These are phyloP conservation scores for Danio aesculapii DNA, from an alignment of 2,797 vertebrate species.

Conservation along the genomic window DNA sequence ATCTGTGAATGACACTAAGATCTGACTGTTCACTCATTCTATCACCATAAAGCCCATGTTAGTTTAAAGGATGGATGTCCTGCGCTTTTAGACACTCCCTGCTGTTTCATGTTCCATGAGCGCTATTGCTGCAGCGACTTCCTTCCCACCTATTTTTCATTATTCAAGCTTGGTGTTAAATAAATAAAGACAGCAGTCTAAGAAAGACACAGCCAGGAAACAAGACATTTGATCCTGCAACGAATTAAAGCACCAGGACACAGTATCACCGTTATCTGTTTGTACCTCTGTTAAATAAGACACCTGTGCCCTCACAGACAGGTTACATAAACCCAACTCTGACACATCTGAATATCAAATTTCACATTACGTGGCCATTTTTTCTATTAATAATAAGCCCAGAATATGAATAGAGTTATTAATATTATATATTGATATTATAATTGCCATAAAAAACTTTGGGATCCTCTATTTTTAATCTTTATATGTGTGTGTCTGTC, in stretches of 20 bases:
- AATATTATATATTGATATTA: too few species aligned
- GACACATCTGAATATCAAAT: background rate
- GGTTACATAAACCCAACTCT: background rate
- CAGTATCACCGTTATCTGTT: background rate
- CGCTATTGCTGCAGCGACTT: slow-evolving; percentile 64
- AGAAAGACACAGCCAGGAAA: slow-evolving; percentile 61
- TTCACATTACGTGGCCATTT: background rate
- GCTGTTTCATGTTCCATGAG: slow-evolving; percentile 33
- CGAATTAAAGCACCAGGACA: slow-evolving; percentile 34
- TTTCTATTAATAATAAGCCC: too few species aligned
- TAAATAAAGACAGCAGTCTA: slow-evolving; percentile 65
- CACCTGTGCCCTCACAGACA: slow-evolving; percentile 8
- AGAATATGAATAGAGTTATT: too few species aligned
- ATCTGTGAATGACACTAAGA: background rate
- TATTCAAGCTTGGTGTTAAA: slow-evolving; percentile 66
- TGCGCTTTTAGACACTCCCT: slow-evolving; percentile 5
- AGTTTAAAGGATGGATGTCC: background rate
- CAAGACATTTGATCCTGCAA: slow-evolving; percentile 63
- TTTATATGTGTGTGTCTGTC: too few species aligned
- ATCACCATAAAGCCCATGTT: background rate
- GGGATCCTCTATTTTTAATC: too few species aligned
- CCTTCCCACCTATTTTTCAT: slow-evolving; percentile 52
- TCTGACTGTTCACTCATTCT: background rate
- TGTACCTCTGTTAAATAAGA: slow-evolving; percentile 21
- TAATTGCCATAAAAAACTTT: too few species aligned